Base-by-base conservation (phyloP, 2,113 vertebrate species). In the Platanista minor region DNA sequence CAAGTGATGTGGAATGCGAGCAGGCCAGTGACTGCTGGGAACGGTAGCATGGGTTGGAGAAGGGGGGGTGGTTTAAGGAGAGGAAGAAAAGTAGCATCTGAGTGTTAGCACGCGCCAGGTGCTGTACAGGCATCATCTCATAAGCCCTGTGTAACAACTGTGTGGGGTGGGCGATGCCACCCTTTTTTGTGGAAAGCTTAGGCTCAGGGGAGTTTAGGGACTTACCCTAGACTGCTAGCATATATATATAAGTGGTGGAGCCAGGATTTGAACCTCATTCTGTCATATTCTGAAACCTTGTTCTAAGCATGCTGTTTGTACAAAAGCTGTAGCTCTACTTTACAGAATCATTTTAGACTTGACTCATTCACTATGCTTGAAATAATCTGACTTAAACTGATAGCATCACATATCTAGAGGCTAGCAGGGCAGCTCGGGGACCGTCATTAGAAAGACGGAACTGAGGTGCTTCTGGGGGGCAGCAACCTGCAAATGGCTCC, bases 111-210 rank as follows among this genome's bases (percentile, higher is more conserved):
- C 14, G 39, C 11, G 29, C 78, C 41, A 10, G 6, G 14, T 41
- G 13, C 49, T 4, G 46, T 52, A 21, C 43, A 4, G 27, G 33
- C n/a, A 17, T 29, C 29, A 27, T 27, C 36, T 94, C 12, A 23
- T 29, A 1, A 25, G 25, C 62, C 9, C 17, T 52, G 23, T 1
- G 0, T 46, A 13, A 39, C n/a, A 4, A 6, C 8, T 23, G 0
- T 12, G 3, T 6, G 36, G 21, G 2, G 5, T 8, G 2, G 29
- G 4, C 13, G 31, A 12, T 11, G 8, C 85, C 59, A 6, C 25
- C 46, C 57, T 36, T 4, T 15, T 29, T 36, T 25, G 21, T 29
- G 6, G 23, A 33, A 33, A 10, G 36, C 57, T n/a, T n/a, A 46
- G 39, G 61, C 46, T 78, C 14, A 29, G 2, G 27, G 62, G 6